Evolutionary conservation across 2,113 vertebrate genomes (phyloP), one percentile per base, ranked within the genome.

Genomic region (Paratilapia polleni): DNA sequence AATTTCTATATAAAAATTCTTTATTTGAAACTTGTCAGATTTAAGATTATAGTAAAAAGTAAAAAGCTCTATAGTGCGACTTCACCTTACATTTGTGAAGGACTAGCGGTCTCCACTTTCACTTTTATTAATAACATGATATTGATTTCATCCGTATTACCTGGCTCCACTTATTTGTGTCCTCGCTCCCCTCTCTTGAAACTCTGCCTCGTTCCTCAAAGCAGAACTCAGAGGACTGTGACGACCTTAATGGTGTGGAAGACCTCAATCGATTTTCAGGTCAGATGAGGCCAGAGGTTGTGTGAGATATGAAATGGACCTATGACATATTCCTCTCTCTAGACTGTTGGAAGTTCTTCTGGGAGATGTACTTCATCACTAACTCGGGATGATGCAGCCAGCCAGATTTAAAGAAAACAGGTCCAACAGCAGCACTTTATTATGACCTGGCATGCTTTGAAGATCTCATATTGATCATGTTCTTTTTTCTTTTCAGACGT

Each of bases 221-320:
- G 80, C 26, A 31, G 14, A 59, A 58, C 17, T 73, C n/a, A 20
- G 57, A 87, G 77, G 78, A 58, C 9, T 54, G 28, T 80, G 60
- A 79, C 31, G 4, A 63, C 64, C 26, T 73, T 60, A 79, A 34
- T 86, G 81, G 85, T 88, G 58, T 88, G 58, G 79, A 83, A 34
- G 59, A 82, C 81, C 74, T 57, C 20, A n/a, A 89, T 92, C 5
- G 77, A 90, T 91, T 89, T 89, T 17, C 74, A 64, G 87, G 84
- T 87, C 88, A 88, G 70, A 57, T 34, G 54, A 90, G 83, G 80
- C 52, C 14, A 1, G 20, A 84, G 62, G 76, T 81, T 57, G 83
- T 41, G 82, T 41, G 80, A 83, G 74, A 83, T 89, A 83, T 87
- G 57, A 86, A 81, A 84, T 61, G 59, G 49, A 77, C 19, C 58